Base-by-base conservation (phyloP, 92 coral and sea anemone genomes). In the Epizoanthus rinbou region DNA sequence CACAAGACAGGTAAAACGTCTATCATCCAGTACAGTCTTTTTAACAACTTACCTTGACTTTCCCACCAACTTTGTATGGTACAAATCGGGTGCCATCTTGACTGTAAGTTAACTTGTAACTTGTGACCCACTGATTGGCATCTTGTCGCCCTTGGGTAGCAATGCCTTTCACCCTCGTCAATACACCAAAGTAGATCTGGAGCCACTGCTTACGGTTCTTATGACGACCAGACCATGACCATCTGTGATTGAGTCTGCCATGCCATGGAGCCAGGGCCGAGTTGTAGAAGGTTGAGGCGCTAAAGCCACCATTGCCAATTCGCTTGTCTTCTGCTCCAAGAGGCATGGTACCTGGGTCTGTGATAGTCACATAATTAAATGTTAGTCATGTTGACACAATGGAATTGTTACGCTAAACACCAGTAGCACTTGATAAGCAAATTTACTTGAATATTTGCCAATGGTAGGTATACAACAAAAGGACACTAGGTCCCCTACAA, bases 261-360 rank as follows among this genome's bases (percentile, higher is more conserved):
- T 88, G 89, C 89, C 98, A 84, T 17, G 98, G 98, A n/a, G 92
- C 88, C 16, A 91, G 81, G 69, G 87, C 75, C 18, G 67, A 43
- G 63, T 81, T 87, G 73, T 89, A 91, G 76, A 87, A 93, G 3
- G 91, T 84, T 4, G 98, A 91, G 6, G 98, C 98, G 4, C 95
- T 86, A n/a, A 93, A 73, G 73, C 88, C 90, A 21, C 98, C 98
- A 63, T 90, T 86, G n/a, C 82, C 80, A 24, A 93, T 88, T 17
- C 98, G 92, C 16, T 92, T 90, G 88, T 93, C 98, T 79, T 93
- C 98, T 43, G 84, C 75, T 45, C 98, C 98, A 13, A 93, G 87
- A 15, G 98, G 98, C 93, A 93, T 87, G 75, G 89, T 86, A 54
- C 98, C 90, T 23, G 85, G 98, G 76, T 91, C 98, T 93, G 58